These are phyloP conservation scores for Antheraea pernyi DNA, from an alignment of 1,140 invertebrate genomes.

Conservation along the genomic window DNA sequence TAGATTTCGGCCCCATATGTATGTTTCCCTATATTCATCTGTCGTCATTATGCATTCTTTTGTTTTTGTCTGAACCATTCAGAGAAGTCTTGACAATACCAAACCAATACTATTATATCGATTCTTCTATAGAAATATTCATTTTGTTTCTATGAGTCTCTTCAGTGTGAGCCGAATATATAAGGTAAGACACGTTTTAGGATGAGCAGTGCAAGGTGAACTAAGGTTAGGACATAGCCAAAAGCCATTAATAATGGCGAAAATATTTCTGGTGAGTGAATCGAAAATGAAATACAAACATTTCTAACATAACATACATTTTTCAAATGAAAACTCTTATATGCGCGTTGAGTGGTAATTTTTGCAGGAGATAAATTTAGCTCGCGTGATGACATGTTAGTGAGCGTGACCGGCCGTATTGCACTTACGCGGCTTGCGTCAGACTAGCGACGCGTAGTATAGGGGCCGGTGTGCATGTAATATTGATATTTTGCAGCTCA, in stretches of 20 bases:
- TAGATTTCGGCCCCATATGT: background rate
- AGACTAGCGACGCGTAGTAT: too few relatives aligned
- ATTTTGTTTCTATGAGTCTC: slow-evolving; percentile 44
- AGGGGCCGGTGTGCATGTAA: too few relatives aligned
- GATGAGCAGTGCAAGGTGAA: slow-evolving; percentile 39
- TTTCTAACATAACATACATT: too few relatives aligned
- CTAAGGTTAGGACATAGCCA: slow-evolving; percentile 18
- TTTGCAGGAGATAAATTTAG: too few relatives aligned
- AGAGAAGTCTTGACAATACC: slow-evolving; percentile 50
- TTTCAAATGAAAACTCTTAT: too few relatives aligned
- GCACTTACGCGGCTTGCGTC: too few relatives aligned
- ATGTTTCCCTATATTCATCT: slow-evolving; percentile 16
- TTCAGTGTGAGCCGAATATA: slow-evolving; percentile 53
- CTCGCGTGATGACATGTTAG: too few relatives aligned
- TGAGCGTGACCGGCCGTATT: too few relatives aligned
- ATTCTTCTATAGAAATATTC: slow-evolving; percentile 45
- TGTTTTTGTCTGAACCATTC: slow-evolving; percentile 54
- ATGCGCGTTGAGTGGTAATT: too few relatives aligned
- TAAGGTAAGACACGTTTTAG: slow-evolving; percentile 42
- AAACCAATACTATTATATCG: slow-evolving; percentile 30
- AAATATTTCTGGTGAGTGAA: slow-evolving; percentile 41
- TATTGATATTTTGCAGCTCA: too few relatives aligned
- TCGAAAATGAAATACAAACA: background rate
- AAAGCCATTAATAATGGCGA: slow-evolving; percentile 31
- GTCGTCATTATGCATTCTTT: slow-evolving; percentile 60